Evolutionary conservation across 2,888 invertebrate species (phyloP), one percentile per base, ranked within the genome.

Genomic region (Actias luna): DNA sequence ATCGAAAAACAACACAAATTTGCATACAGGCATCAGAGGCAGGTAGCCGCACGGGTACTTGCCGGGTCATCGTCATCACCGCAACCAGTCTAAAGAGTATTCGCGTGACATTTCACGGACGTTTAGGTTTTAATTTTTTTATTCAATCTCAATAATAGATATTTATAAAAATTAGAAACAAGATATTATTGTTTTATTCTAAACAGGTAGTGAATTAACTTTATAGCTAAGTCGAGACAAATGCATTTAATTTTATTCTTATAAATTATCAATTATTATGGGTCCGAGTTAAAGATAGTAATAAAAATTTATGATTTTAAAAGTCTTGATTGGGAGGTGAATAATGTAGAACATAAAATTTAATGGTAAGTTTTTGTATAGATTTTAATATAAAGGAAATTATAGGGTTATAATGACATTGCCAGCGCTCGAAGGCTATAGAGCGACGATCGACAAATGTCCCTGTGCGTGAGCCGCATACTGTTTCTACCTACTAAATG

Each of bases 31-130:
- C 85, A 80, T 71, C 79, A 76, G 79, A 73, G 81, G 83, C 92
- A 92, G 92, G 92, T 90, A 91, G 87, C 74, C 74, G 73, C 64
- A 67, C 71, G 74, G 70, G 69, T 70, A 70, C 69, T 72, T 64
- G 72, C 63, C 86, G 81, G 92, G 91, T 91, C 92, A 89, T 88
- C 88, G 90, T 88, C 88, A 85, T 85, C 81, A 77, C 74, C 81
- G 78, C 77, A 82, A 87, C 88, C 85, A 81, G 84, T 85, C 83
- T 83, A 77, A 82, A 80, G 77, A 80, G 83, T 84, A 82, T 83
- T 78, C 77, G 80, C 78, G 78, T 84, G 88, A 89, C 88, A 89
- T 89, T 87, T 88, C 74, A 83, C 81, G 73, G 73, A 73, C 75
- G 80, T 84, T 89, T 87, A 83, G 81, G 83, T 81, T 76, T 71